Conservation (phyloP, 2,797 vertebrate species). For the Chiloscyllium punctatum region DNA sequence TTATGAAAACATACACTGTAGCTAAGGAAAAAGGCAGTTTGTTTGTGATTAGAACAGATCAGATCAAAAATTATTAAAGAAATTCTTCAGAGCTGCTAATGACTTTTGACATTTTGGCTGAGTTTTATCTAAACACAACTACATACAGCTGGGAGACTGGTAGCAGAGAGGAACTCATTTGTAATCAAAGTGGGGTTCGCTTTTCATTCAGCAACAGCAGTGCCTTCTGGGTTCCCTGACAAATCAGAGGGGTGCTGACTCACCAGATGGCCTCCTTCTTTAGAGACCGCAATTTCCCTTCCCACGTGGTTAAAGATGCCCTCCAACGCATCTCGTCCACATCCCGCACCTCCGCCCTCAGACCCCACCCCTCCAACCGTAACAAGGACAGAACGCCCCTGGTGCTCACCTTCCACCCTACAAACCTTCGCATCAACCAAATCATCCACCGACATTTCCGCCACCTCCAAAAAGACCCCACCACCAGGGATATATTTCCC, state of each 20-base stretch:
- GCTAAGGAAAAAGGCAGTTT: background rate
- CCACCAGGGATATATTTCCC: too few species aligned
- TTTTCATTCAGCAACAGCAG: background rate
- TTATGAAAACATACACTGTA: constrained; percentile 5
- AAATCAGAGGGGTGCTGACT: background rate
- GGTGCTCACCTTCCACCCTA: too few species aligned
- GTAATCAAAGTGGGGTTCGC: background rate
- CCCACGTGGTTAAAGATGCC: too few species aligned
- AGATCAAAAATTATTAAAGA: background rate
- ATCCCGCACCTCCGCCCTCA: too few species aligned
- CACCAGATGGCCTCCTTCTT: too few species aligned
- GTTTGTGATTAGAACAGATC: background rate
- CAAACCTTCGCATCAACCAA: too few species aligned
- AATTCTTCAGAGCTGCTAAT: background rate
- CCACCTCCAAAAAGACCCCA: too few species aligned
- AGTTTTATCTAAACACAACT: background rate
- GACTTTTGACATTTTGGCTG: constrained; percentile 10
- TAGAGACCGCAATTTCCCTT: too few species aligned
- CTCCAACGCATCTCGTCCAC: too few species aligned
- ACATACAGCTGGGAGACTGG: background rate
- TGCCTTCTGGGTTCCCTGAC: background rate
- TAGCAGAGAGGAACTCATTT: background rate
- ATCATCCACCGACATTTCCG: too few species aligned
- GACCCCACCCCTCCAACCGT: too few species aligned
- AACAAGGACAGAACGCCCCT: too few species aligned